These are phyloP conservation scores for Alloscopus bannaensis DNA, from an alignment of 2,888 invertebrate genomes.

Conservation along the genomic window DNA sequence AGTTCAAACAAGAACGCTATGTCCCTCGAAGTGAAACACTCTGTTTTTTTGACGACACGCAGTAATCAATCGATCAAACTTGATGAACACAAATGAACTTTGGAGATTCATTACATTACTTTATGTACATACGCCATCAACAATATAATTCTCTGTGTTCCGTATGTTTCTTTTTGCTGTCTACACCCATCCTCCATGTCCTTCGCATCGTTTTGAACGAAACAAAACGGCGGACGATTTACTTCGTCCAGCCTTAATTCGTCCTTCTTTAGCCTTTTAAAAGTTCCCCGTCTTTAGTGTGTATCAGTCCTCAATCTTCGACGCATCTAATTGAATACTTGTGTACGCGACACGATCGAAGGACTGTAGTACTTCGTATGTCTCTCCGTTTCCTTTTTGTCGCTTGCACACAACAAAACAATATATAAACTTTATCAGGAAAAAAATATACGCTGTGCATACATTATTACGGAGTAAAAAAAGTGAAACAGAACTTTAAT, in stretches of 20 bases:
- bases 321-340: slow-evolving; percentile 56
- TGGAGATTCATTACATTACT: slow-evolving; percentile 32
- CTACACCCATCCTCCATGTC: neutral
- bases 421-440: slow-evolving; percentile 40
- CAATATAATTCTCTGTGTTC: neutral
- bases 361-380: slow-evolving; percentile 8
- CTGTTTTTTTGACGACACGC: too few species aligned
- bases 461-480: slow-evolving; percentile 2
- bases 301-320: slow-evolving; percentile 52
- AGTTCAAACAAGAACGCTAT: slow-evolving; percentile 31
- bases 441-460: slow-evolving; percentile 26
- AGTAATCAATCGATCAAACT: slow-evolving; percentile 59
- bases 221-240: too few species aligned
- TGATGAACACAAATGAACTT: slow-evolving; percentile 51
- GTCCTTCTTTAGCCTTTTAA: too few species aligned
- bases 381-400: too few species aligned
- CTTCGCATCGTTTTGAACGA: too few species aligned
- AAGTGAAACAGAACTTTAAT: slow-evolving; percentile 16
- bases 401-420: too few species aligned
- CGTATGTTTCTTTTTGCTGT: slow-evolving; percentile 8
- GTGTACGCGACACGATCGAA: slow-evolving; percentile 37
- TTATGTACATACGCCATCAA: neutral
- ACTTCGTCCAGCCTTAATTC: neutral
- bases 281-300: slow-evolving; percentile 4
- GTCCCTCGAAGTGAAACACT: slow-evolving; percentile 3